phyloP scores from a whole-genome alignment of 2,113 vertebrate species.

The Hemibagrus wyckioides region DNA sequence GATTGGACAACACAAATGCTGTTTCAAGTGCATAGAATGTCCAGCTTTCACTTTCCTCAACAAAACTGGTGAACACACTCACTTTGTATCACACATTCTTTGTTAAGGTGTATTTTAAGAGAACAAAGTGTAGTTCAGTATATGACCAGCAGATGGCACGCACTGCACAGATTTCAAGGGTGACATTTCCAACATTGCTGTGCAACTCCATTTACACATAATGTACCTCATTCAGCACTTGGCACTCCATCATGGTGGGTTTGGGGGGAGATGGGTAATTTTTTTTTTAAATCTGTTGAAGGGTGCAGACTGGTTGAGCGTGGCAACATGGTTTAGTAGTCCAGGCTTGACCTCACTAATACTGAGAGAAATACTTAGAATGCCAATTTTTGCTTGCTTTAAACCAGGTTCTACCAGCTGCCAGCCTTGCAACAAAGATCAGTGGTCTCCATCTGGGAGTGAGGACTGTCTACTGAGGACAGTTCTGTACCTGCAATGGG shows the following conservation, averaged over 20 bases:
- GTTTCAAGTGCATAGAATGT: slow-evolving; percentile 80
- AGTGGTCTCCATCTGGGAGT: slow-evolving; percentile 73
- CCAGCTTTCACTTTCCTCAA: slow-evolving; percentile 75
- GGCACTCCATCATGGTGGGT: neutral
- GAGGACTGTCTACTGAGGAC: slow-evolving; percentile 67
- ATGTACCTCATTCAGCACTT: neutral
- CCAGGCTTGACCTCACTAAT: neutral
- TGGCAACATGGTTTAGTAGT: neutral
- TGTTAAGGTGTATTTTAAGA: neutral
- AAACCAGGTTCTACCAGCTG: slow-evolving; percentile 71
- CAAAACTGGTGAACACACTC: slow-evolving; percentile 66
- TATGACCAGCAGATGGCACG: slow-evolving; percentile 57
- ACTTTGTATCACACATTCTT: neutral
- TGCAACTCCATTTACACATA: neutral
- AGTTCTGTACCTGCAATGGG: slow-evolving; percentile 71
- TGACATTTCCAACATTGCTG: neutral
- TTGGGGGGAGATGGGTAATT: too few relatives aligned
- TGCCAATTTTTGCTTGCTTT: neutral
- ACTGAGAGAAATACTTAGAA: neutral
- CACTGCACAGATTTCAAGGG: neutral
- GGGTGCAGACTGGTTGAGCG: neutral
- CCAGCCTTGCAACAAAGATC: slow-evolving; percentile 63
- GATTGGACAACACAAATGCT: slow-evolving; percentile 74
- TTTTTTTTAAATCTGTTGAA: neutral
- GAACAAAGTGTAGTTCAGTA: neutral